phyloP scores from a whole-genome alignment of 1,140 invertebrate genomes.

The Sogatella furcifera region DNA sequence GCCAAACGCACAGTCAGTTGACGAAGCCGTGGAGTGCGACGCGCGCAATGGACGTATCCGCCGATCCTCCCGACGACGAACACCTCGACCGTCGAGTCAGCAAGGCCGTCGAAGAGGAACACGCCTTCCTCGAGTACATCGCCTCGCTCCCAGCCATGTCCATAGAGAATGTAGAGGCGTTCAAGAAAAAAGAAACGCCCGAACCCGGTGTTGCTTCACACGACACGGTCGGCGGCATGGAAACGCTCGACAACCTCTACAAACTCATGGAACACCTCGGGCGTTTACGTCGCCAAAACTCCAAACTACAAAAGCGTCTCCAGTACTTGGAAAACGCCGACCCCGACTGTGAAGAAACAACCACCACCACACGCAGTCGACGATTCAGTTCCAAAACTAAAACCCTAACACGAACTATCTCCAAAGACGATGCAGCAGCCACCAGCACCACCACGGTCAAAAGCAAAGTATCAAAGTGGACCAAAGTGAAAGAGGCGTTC shows the following conservation, averaged over 20 bases:
- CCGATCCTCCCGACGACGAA: background rate
- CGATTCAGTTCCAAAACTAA: constrained; percentile 8
- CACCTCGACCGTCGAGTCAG: background rate
- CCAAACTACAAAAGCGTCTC: constrained; percentile 50
- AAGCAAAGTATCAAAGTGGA: constrained; percentile 65
- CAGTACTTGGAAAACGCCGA: constrained; percentile 48
- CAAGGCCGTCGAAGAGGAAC: constrained; percentile 22
- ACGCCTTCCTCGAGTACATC: constrained; percentile 29
- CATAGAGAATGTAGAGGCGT: constrained; percentile 7
- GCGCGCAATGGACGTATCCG: background rate
- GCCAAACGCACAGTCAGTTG: background rate
- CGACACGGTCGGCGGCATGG: constrained; percentile 35
- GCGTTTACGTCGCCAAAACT: constrained; percentile 56
- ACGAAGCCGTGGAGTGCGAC: background rate
- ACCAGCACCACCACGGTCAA: constrained; percentile 26
- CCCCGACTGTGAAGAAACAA: constrained; percentile 10
- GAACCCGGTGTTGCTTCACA: constrained; percentile 3
- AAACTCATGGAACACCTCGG: constrained; percentile 62
- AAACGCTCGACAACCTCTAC: constrained; percentile 65
- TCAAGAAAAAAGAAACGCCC: constrained; percentile 4
- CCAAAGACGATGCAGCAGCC: constrained; percentile 28
- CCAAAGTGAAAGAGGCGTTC: constrained; percentile 69
- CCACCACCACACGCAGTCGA: constrained; percentile 19
- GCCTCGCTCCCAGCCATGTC: constrained; percentile 24
- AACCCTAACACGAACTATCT: constrained; percentile 37